Conservation (phyloP, 2,888 invertebrate species). For the Tiliacea citrago region DNA sequence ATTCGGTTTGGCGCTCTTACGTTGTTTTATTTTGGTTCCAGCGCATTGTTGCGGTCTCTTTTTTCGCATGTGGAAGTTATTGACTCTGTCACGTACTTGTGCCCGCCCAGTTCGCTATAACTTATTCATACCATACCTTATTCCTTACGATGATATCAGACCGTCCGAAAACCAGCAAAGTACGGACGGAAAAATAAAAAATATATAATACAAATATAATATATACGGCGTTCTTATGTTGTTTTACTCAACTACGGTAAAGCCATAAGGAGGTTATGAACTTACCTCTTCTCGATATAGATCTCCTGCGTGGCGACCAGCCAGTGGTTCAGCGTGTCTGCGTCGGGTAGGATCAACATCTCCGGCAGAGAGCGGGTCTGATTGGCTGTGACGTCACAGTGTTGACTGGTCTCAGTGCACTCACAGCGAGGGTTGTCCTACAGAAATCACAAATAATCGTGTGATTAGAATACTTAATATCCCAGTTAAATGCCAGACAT, state of each 20-base stretch:
- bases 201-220: too few species aligned
- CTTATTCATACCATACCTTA: too few species aligned
- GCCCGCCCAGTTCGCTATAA: too few species aligned
- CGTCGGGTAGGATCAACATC: conserved; percentile 81
- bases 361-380: conserved; percentile 65
- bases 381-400: conserved; percentile 72
- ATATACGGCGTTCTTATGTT: not conserved
- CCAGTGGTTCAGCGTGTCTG: conserved; percentile 87
- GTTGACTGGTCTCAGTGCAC: conserved; percentile 81
- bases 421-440: conserved; percentile 88
- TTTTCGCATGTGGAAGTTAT: too few species aligned
- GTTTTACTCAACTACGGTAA: not conserved
- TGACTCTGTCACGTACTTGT: too few species aligned
- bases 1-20: too few species aligned
- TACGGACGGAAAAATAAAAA: too few species aligned
- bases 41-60: too few species aligned
- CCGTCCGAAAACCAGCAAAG: not conserved
- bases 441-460: not conserved
- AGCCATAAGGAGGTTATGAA: not conserved
- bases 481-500: too few species aligned
- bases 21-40: too few species aligned
- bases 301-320: conserved; percentile 87
- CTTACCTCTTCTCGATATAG: conserved; percentile 89
- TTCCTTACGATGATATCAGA: not conserved
- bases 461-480: not conserved